These are phyloP conservation scores for Otolemur garnettii DNA, from an alignment of 2,113 vertebrate genomes.

Conservation along the genomic window DNA sequence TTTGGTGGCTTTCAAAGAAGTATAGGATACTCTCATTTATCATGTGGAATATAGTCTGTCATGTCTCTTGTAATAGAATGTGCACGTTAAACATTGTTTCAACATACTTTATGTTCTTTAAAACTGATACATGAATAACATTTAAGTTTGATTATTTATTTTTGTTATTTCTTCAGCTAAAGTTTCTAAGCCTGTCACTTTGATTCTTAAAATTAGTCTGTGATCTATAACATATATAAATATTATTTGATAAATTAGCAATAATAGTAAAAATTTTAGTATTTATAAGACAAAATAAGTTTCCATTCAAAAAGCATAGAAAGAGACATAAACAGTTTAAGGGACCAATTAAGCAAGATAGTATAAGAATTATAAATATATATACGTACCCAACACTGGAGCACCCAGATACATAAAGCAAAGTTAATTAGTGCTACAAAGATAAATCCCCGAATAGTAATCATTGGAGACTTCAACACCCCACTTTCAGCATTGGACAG, in stretches of 20 bases:
- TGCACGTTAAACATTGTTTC: background rate
- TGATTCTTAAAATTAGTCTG: background rate
- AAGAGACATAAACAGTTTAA: background rate
- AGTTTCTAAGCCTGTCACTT: background rate
- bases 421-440: background rate
- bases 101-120: background rate
- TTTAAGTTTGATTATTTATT: background rate
- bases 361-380: background rate
- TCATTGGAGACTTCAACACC: background rate
- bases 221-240: background rate
- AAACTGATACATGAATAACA: background rate
- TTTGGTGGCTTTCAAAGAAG: background rate
- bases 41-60: constrained; percentile 75
- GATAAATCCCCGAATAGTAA: background rate
- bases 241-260: background rate
- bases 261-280: background rate
- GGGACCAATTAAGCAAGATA: background rate
- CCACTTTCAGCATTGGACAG: background rate
- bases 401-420: background rate
- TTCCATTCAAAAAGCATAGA: background rate
- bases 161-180: background rate
- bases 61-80: background rate
- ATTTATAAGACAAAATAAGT: background rate
- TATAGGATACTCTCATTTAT: constrained; percentile 41
- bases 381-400: background rate